phyloP scores from a whole-genome alignment of 2,888 invertebrate genomes.

The Arctia plantaginis region DNA sequence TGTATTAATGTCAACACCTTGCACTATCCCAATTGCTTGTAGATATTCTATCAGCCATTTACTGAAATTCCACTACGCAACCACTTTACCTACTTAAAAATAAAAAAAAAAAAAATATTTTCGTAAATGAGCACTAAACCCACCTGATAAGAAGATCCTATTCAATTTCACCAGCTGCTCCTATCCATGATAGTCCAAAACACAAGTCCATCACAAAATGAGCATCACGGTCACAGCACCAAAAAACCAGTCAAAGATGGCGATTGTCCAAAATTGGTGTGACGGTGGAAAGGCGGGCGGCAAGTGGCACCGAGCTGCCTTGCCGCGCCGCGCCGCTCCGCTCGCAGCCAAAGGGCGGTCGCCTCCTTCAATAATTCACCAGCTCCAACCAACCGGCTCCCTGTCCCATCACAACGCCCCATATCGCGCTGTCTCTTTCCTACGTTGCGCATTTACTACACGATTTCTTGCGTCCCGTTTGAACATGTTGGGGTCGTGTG shows the following conservation, averaged over 20 bases:
- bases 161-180: constrained; percentile 21
- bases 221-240: constrained; percentile 67
- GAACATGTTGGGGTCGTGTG: constrained; percentile 11
- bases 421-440: constrained; percentile 58
- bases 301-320: constrained; percentile 58
- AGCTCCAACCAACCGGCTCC: constrained; percentile 74
- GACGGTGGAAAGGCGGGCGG: constrained; percentile 79
- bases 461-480: constrained; percentile 48
- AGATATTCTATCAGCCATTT: background rate
- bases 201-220: constrained; percentile 60
- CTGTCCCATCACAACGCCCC: constrained; percentile 51
- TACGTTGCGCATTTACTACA: constrained; percentile 73
- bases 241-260: constrained; percentile 64
- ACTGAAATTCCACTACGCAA: background rate
- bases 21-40: background rate
- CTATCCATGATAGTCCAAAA: constrained; percentile 32
- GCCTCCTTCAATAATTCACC: constrained; percentile 79
- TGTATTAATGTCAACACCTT: background rate
- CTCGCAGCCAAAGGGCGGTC: constrained; percentile 81
- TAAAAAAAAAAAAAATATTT: background rate
- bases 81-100: background rate
- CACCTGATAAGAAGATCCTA: constrained; percentile 24
- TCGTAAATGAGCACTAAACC: background rate
- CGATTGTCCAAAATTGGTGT: constrained; percentile 72
- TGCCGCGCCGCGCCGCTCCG: constrained; percentile 48